These are phyloP conservation scores for Aphis craccivora DNA, from an alignment of 1,140 invertebrate species.

Conservation along the genomic window DNA sequence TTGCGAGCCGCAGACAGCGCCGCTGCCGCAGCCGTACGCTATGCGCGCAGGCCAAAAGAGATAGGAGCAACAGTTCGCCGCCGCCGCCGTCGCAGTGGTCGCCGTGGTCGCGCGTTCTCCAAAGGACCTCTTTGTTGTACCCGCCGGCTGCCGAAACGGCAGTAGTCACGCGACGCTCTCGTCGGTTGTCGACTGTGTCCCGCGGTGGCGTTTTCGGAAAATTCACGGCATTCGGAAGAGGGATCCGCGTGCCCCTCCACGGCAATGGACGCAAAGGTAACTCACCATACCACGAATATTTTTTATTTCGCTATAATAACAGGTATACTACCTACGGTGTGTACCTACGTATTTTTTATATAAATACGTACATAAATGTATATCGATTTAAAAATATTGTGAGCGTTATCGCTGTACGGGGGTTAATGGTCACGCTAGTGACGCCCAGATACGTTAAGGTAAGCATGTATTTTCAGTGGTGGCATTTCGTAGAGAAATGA, in stretches of 20 bases:
- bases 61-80: constrained; percentile 22
- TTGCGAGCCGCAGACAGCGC: neutral
- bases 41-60: constrained; percentile 7
- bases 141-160: neutral
- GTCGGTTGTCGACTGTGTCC: neutral
- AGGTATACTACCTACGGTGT: neutral
- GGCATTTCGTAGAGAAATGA: neutral
- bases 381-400: neutral
- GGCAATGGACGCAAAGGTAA: neutral
- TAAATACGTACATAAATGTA: neutral
- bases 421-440: neutral
- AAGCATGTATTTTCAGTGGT: neutral
- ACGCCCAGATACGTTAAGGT: neutral
- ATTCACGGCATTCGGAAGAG: neutral
- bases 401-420: neutral
- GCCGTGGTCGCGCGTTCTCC: constrained; percentile 2
- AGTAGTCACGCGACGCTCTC: constrained; percentile 30
- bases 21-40: neutral
- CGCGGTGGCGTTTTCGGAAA: neutral
- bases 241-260: neutral
- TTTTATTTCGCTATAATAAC: neutral
- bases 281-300: neutral
- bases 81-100: constrained; percentile 14
- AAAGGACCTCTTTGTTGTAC: neutral
- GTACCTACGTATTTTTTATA: too few species aligned